Percentiles rank a stretch among this genome's conserved stretches.
Conservation (phyloP, 2,888 invertebrate species). For the Epistrophe eligans region DNA sequence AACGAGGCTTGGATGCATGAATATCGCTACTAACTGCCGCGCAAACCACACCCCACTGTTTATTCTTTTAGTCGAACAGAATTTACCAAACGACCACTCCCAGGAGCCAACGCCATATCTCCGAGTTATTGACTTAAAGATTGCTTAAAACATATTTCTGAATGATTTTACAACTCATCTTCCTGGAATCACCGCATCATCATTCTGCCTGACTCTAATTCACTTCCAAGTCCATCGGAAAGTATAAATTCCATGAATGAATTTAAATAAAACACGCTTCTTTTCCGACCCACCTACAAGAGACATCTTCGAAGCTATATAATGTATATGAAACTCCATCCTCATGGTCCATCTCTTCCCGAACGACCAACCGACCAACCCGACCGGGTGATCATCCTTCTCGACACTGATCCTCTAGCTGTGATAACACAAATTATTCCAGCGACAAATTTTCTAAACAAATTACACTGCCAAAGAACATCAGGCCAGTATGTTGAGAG, state of each 20-base stretch:
- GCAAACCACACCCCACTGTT: background rate
- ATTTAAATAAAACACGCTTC: conserved; percentile 73
- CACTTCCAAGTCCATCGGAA: conserved; percentile 11
- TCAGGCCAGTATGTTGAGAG: conserved; percentile 69
- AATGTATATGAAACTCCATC: background rate
- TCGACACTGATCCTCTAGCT: conserved; percentile 71
- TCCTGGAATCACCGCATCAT: conserved; percentile 46
- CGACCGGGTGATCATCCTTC: conserved; percentile 45
- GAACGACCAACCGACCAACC: no score
- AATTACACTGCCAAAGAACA: conserved; percentile 71
- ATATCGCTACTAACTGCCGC: no score
- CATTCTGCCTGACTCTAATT: conserved; percentile 15
- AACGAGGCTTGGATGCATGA: no score
- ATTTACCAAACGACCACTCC: conserved; percentile 1
- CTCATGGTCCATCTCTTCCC: conserved; percentile 13
- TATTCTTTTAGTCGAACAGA: background rate
- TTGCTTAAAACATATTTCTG: conserved; percentile 8
- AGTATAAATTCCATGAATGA: conserved; percentile 71
- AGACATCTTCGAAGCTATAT: conserved; percentile 26
- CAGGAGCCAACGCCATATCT: conserved; percentile 8
- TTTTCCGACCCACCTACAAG: conserved; percentile 73
- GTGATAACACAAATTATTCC: conserved; percentile 75
- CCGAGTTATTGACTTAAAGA: conserved; percentile 30
- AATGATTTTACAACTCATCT: conserved; percentile 60
- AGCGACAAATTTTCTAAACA: conserved; percentile 74